A percentile compares a stretch with the other conserved stretches of the same genome.
Evolutionary conservation across 2,797 vertebrate species (phyloP).

Genomic region (Peromyscus nudipes): DNA sequence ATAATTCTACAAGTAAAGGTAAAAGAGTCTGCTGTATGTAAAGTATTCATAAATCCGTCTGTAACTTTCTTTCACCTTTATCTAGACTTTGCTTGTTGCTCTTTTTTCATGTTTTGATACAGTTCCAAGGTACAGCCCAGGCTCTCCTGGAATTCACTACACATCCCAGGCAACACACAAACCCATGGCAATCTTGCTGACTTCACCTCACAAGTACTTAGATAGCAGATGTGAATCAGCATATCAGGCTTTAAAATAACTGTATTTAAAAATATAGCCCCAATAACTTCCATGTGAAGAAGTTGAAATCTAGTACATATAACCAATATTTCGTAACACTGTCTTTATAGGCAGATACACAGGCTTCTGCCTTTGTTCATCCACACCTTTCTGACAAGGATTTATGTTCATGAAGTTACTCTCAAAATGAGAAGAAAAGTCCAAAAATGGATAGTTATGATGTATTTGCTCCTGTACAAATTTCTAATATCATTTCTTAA

Average conservation of each 20-base stretch:
- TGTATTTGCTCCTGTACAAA: neutral
- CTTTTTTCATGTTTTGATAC: neutral
- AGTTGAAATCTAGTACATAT: neutral
- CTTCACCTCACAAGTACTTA: neutral
- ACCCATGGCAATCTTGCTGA: neutral
- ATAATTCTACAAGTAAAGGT: neutral
- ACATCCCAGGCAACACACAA: neutral
- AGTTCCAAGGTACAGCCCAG: neutral
- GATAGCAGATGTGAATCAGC: neutral
- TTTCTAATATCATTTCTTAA: neutral
- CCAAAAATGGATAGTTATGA: neutral
- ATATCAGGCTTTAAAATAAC: neutral
- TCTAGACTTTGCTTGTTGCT: neutral
- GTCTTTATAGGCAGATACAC: neutral
- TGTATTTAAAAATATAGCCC: neutral
- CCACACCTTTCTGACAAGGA: neutral
- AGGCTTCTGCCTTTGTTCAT: neutral
- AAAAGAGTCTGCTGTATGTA: neutral
- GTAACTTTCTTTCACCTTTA: neutral
- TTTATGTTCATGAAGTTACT: neutral
- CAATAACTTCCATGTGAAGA: rapidly evolving
- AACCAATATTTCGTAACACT: neutral
- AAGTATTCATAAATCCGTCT: neutral
- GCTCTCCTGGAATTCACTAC: neutral
- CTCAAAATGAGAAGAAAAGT: neutral